These are phyloP conservation scores for Bombycilla garrulus DNA, from an alignment of 2,113 vertebrate genomes.

Conservation along the genomic window DNA sequence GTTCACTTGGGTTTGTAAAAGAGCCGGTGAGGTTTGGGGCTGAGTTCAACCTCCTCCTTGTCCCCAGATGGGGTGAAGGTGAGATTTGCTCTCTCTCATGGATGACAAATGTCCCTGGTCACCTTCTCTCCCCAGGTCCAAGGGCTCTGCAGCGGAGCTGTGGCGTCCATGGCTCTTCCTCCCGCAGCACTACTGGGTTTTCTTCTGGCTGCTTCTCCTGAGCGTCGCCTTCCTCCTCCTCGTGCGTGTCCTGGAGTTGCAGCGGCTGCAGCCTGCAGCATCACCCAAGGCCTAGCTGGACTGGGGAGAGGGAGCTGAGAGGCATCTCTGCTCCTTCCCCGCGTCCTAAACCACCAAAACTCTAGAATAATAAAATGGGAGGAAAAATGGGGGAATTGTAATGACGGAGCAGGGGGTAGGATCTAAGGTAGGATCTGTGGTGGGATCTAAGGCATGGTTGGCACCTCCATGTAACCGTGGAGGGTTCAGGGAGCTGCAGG, in stretches of 20 bases:
- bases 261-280: conserved; percentile 9
- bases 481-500: neutral
- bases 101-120: neutral
- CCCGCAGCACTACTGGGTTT: conserved; percentile 63
- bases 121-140: conserved; percentile 58
- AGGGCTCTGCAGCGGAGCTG: neutral
- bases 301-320: fast-evolving
- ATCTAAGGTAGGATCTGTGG: neutral
- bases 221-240: conserved; percentile 68
- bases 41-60: neutral
- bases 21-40: neutral
- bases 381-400: neutral
- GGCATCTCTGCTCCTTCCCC: neutral
- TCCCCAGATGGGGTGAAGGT: neutral
- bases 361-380: conserved; percentile 40
- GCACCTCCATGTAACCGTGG: fast-evolving
- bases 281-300: neutral
- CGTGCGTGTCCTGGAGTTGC: conserved; percentile 51
- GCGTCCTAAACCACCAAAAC: neutral
- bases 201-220: conserved; percentile 69
- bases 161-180: conserved; percentile 51
- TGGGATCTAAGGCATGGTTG: neutral
- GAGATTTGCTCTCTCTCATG: neutral
- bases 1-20: neutral
- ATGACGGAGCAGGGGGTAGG: neutral